Percentiles rank a stretch among this genome's conserved stretches.
phyloP scores from a whole-genome alignment of 2,888 invertebrate genomes.

The Nipponacmea schrenckii region DNA sequence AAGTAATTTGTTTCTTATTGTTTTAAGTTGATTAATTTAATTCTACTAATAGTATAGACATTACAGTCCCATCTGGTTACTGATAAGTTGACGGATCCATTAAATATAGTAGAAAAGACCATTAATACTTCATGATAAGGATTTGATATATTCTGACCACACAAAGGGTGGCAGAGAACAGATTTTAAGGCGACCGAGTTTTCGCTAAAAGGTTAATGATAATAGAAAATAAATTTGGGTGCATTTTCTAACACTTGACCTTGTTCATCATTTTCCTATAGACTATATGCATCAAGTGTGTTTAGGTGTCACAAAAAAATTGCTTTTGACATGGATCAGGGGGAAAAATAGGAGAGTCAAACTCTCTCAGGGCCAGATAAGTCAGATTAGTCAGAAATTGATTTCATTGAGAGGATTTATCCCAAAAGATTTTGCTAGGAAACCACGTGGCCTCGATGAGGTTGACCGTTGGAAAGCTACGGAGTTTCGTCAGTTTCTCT shows the following conservation, averaged over 20 bases:
- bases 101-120: no score
- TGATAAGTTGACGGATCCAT: no score
- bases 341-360: slow-evolving; percentile 34
- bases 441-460: slow-evolving; percentile 44
- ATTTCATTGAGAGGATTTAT: slow-evolving; percentile 17
- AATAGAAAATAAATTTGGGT: no score
- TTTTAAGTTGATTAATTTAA: no score
- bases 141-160: no score
- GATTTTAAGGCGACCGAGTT: no score
- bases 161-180: no score
- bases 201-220: no score
- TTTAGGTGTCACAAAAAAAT: slow-evolving; percentile 55
- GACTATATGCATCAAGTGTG: slow-evolving; percentile 55
- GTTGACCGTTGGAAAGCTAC: slow-evolving; percentile 56
- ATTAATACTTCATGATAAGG: no score
- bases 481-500: slow-evolving; percentile 47
- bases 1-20: no score
- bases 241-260: not conserved
- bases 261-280: slow-evolving; percentile 25
- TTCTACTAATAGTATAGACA: no score
- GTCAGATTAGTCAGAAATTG: slow-evolving; percentile 24
- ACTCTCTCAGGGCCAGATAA: slow-evolving; percentile 19
- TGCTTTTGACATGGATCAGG: slow-evolving; percentile 42
- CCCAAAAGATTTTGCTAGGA: slow-evolving; percentile 49
- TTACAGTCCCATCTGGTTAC: no score